Base-by-base conservation (phyloP, 30 jellyfish, hydroid and myxozoan genomes). In the Nemopilema nomurai region DNA sequence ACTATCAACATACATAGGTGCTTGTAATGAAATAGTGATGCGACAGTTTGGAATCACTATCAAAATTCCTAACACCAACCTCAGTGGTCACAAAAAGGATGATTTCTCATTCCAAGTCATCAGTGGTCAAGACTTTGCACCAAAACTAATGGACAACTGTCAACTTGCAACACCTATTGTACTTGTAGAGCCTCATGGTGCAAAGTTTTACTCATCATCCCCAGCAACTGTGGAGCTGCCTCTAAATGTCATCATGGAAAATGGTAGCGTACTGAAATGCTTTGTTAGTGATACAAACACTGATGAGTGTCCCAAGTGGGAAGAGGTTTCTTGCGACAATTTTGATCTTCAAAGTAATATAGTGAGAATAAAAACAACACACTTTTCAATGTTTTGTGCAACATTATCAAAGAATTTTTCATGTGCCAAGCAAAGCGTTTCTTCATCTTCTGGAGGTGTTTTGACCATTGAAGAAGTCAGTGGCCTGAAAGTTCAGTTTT, bases 381-480 rank as follows among this genome's bases (percentile, higher is more conserved):
- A 84, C 51, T 85, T 85, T 64, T 86, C 97, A 18, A 23, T 91
- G 69, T 91, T 84, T 51, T 82, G 96, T 91, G 97, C 92, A 6
- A 90, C 77, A 0, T 92, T 52, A 22, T 26, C 91, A 18, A 91
- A 84, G 68, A 50, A 67, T 18, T 74, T 77, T 22, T 93, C 97
- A 19, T 67, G 28, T 32, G 75, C 74, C 4, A 31, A 71, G 31
- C 28, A 85, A 53, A 41, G 70, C 6, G 31, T 91, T 19, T 31
- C 69, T 49, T 78, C 89, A 18, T 31, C 76, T 20, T 7, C 65
- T 0, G 97, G 95, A 18, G 95, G 95, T n/a, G 79, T 33, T 16
- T 57, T 77, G 20, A 51, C 25, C 41, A 16, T 8, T 6, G 69
- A 67, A n/a, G 75, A 80, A 23, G 80, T 74, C 23, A 69, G 67